Evolutionary conservation across 1,140 invertebrate species (phyloP), one percentile per base, ranked within the genome.

Genomic region (Ceratosolen solmsi): DNA sequence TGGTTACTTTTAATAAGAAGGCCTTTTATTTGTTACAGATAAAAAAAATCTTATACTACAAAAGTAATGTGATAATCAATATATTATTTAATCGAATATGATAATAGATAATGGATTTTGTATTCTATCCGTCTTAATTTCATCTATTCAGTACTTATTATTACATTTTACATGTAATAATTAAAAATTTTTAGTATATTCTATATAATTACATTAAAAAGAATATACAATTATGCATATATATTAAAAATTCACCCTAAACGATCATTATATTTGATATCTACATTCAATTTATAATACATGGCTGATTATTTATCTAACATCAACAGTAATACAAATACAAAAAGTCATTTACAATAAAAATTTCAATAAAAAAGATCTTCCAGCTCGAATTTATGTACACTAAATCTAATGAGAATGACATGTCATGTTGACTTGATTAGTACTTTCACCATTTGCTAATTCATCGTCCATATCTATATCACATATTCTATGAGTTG

Each of bases 391-490:
- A 51, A 20, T 75, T 33, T 54, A 63, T 74, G 65, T 36, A 46
- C 11, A 73, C 49, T 80, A 70, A 56, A 60, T 77, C 86, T 88
- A 91, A 85, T 89, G 89, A 70, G 90, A 90, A 77, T 90, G 90
- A 84, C 90, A 90, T 20, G 86, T 85, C 54, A 87, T 87, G 49
- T 90, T 86, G 15, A 74, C 78, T 25, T 88, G 87, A 70, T 86
- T 89, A 60, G 87, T 89, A 70, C 84, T 90, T 84, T 89, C 90
- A 70, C 85, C 87, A 70, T 87, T 89, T 60, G 88, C 87, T 56
- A 90, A 79, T 73, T 91, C 90, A 30, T 91, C 90, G 49, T 92
- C 90, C 25, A 87, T 85, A 56, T 90, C 89, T 27, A 89, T 87
- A 38, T 91, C 90, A 78, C 88, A 88, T 74, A 90, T 90, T 82